Conservation (phyloP, 2,113 vertebrate species). For the Ploceus nigricollis region DNA sequence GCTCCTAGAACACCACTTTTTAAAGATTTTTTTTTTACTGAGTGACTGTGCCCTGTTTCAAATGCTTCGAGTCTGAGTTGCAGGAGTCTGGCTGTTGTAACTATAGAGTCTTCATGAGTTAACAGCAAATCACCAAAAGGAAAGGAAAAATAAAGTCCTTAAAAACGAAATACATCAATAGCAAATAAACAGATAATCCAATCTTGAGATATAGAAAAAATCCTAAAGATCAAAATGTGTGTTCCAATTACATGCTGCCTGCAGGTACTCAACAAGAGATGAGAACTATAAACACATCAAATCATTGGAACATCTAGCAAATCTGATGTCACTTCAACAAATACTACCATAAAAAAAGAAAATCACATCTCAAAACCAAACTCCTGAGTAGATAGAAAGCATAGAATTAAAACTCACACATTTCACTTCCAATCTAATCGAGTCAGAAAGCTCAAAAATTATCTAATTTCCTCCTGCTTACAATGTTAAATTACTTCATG, state of each 20-base stretch:
- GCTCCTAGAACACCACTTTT: not conserved
- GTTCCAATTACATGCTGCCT: not conserved
- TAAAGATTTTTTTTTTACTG: not conserved
- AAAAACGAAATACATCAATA: not conserved
- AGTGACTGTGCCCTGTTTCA: not conserved
- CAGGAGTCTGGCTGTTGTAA: not conserved
- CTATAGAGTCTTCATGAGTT: not conserved
- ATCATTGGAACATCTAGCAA: not conserved
- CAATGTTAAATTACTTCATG: not conserved
- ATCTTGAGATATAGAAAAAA: not conserved
- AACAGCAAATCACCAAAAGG: not conserved
- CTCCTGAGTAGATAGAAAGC: not conserved
- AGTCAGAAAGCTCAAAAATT: not conserved
- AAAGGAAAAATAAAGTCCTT: not conserved
- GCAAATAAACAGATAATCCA: not conserved
- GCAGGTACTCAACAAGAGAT: not conserved
- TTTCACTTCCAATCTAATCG: not conserved
- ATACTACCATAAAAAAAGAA: not conserved
- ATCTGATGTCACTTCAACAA: not conserved
- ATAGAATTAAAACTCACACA: not conserved
- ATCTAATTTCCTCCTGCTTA: not conserved
- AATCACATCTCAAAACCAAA: not conserved
- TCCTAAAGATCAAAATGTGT: not conserved
- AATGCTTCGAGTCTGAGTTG: not conserved
- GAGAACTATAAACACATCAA: conserved; percentile 1